A percentile compares a stretch with the other conserved stretches of the same genome.
Conservation (phyloP, 2,113 vertebrate genomes). For the Capreolus pygargus region DNA sequence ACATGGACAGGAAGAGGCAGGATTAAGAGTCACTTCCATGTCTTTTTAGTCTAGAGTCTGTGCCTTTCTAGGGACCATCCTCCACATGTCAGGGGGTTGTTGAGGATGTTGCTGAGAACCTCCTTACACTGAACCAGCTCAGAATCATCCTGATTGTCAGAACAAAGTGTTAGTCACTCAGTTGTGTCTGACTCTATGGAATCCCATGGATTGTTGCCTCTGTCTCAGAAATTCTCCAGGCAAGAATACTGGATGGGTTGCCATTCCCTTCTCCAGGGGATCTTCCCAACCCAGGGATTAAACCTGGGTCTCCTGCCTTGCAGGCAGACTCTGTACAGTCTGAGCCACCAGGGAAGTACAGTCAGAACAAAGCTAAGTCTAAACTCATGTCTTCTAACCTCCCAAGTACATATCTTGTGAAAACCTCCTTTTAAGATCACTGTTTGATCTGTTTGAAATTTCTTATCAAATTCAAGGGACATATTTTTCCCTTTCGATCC, state of each 20-base stretch:
- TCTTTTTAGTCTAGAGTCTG: background rate
- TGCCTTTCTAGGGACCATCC: fast-evolving
- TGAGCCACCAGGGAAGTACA: background rate
- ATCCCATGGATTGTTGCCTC: background rate
- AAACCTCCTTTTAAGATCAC: background rate
- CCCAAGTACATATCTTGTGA: background rate
- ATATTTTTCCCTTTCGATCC: background rate
- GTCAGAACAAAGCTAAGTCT: background rate
- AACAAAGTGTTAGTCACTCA: background rate
- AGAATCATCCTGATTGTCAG: background rate
- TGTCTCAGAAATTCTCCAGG: background rate
- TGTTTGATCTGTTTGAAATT: background rate
- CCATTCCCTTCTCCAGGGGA: background rate
- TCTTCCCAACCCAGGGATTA: background rate
- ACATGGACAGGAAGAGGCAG: background rate
- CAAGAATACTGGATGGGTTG: background rate
- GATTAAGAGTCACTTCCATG: background rate
- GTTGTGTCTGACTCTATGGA: fast-evolving
- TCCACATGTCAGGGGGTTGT: no score
- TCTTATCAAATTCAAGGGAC: background rate
- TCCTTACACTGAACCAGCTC: background rate
- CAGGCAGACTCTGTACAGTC: background rate
- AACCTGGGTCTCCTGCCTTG: background rate
- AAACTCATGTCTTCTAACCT: background rate
- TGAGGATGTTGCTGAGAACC: background rate